Evolutionary conservation across 2,113 vertebrate species (phyloP).

Genomic region (Podarcis muralis): DNA sequence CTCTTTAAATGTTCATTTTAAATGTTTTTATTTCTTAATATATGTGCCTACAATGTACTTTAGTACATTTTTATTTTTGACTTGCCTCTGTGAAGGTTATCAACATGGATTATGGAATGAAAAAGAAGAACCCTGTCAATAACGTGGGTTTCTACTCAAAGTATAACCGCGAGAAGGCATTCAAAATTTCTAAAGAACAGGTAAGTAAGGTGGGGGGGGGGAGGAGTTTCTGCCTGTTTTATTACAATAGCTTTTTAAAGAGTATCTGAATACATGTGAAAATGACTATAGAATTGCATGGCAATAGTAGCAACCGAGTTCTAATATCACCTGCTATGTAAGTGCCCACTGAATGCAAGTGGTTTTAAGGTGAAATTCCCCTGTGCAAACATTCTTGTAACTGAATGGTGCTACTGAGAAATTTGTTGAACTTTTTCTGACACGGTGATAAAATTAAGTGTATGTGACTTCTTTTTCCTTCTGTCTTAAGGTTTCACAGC

Average conservation of each 20-base stretch:
- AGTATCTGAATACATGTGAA: background rate
- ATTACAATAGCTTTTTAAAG: background rate
- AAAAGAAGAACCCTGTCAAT: constrained; percentile 91
- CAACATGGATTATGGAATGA: constrained; percentile 94
- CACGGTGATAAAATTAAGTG: background rate
- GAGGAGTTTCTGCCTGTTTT: background rate
- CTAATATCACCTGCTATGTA: background rate
- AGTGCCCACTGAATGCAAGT: background rate
- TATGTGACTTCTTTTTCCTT: background rate
- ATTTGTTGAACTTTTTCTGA: background rate
- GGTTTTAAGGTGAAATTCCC: background rate
- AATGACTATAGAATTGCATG: background rate
- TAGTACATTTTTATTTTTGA: constrained; percentile 2
- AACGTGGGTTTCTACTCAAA: constrained; percentile 92
- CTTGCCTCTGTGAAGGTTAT: constrained; percentile 78
- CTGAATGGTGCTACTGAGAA: background rate
- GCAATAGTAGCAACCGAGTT: fast-evolving
- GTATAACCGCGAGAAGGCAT: constrained; percentile 74
- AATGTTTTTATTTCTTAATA: background rate
- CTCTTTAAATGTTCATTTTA: background rate
- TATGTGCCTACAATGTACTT: background rate
- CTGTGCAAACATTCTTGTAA: background rate
- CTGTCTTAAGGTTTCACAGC: constrained; percentile 85
- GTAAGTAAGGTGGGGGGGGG: constrained; percentile 63
- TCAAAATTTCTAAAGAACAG: constrained; percentile 88